phyloP scores from a whole-genome alignment of 2,888 invertebrate species.

The Synergus gifuensis region DNA sequence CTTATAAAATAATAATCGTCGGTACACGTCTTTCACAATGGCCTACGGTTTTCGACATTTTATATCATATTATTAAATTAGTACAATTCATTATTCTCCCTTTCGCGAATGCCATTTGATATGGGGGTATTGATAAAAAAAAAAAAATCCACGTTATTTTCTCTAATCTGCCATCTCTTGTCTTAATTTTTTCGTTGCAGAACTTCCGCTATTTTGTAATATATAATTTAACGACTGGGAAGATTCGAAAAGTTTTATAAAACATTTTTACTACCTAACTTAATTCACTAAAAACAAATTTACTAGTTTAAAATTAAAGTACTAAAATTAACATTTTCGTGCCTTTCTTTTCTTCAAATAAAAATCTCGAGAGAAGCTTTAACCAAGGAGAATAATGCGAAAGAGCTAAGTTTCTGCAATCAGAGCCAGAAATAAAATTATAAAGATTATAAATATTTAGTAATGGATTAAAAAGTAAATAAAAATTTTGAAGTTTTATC shows the following conservation, averaged over 20 bases:
- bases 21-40: conserved; percentile 25
- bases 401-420: conserved; percentile 24
- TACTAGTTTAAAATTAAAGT: conserved; percentile 24
- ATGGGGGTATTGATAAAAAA: conserved; percentile 17
- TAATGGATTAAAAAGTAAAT: not conserved
- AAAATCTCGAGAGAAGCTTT: conserved; percentile 21
- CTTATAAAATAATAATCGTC: conserved; percentile 37
- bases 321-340: conserved; percentile 19
- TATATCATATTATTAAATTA: conserved; percentile 27
- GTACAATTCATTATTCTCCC: conserved; percentile 7
- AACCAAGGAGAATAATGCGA: conserved; percentile 12
- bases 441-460: not conserved
- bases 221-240: conserved; percentile 36
- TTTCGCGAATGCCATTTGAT: conserved; percentile 28
- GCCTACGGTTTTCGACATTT: conserved; percentile 29
- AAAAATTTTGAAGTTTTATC: not conserved
- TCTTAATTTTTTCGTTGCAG: conserved; percentile 45
- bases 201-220: conserved; percentile 36
- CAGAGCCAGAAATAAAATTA: conserved; percentile 11
- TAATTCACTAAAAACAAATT: conserved; percentile 23
- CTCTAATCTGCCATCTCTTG: conserved; percentile 8
- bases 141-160: conserved; percentile 16
- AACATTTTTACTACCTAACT: conserved; percentile 24
- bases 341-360: conserved; percentile 23
- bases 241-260: conserved; percentile 27